A percentile compares a stretch with the other conserved stretches of the same genome.
Evolutionary conservation across 2,888 invertebrate species (phyloP).

Genomic region (Diarsia brunnea): DNA sequence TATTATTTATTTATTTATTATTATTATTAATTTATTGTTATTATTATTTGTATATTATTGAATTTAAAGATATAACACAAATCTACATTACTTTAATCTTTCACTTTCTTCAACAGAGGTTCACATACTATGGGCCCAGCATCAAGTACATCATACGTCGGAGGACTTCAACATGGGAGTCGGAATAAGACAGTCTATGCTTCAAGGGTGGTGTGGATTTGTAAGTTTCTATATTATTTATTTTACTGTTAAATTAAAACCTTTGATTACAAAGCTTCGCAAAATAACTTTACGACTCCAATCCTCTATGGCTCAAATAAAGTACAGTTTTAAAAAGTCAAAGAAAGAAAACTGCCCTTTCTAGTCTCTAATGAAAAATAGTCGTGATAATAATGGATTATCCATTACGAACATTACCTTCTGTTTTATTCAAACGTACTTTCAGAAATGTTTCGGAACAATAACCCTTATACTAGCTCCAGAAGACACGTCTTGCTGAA

Average conservation of each 20-base stretch:
- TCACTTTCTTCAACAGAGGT: conserved; percentile 91
- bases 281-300: too few species aligned
- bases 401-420: background rate
- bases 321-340: background rate
- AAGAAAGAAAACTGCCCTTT: background rate
- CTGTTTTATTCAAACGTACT: background rate
- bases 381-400: background rate
- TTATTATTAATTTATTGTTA: too few species aligned
- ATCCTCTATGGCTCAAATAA: background rate
- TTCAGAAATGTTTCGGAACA: background rate
- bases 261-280: background rate
- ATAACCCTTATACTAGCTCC: background rate
- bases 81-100: background rate
- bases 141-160: conserved; percentile 97
- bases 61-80: background rate
- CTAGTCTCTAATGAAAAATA: background rate
- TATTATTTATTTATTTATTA: too few species aligned
- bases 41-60: background rate
- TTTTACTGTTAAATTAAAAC: background rate
- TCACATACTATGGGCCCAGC: conserved; percentile 96
- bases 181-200: conserved; percentile 94
- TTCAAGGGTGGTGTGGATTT: conserved; percentile 95
- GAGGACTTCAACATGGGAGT: conserved; percentile 97
- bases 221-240: conserved; percentile 90
- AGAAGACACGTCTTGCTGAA: background rate